Base-by-base conservation (phyloP, 1,140 invertebrate species). In the Acromyrmex echinatior region DNA sequence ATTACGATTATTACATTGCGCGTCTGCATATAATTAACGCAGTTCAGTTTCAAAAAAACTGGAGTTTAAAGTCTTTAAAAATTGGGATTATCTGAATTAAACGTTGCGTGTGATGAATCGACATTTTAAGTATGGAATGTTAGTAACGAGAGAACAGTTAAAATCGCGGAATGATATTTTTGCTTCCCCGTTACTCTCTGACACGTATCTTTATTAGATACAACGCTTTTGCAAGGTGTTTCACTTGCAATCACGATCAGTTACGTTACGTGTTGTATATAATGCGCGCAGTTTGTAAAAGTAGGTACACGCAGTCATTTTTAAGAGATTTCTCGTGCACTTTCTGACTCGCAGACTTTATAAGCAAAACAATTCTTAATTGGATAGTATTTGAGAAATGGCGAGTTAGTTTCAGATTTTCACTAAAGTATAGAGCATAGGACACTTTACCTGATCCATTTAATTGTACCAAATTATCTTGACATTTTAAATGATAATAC, bases 341-440 rank as follows among this genome's bases (percentile, higher is more conserved):
- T 84, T 84, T 76, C 39, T 28, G 70, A 82, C 6, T 58, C 35
- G 56, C 39, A 6, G 56, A 82, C 68, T 74, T 82, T 82, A 56
- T 62, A 74, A 39, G 68, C 80, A 58, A 82, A 82, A 73, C 68
- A 74, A 60, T 73, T 82, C 16, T 45, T 82, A 82, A 82, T 58
- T 49, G 21, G 10, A 16, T 16, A 31, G 3, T n/a, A 56, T 73
- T 81, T 71, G 28, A 49, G 56, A 63, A 84, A 63, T 49, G 45
- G 7, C 45, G 70, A n/a, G 18, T 25, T 51, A 51, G 49, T 62
- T 58, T 6, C 56, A 35, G 12, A 14, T 80, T 66, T 49, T 31
- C 77, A 51, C 18, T 16, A 6, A 21, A 53, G n/a, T 16, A 18
- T 16, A 25, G 6, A 25, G 16, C 4, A 12, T 14, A 70, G 14